These are phyloP conservation scores for Alectoris magna DNA, from an alignment of 2,797 vertebrate species.

Conservation along the genomic window DNA sequence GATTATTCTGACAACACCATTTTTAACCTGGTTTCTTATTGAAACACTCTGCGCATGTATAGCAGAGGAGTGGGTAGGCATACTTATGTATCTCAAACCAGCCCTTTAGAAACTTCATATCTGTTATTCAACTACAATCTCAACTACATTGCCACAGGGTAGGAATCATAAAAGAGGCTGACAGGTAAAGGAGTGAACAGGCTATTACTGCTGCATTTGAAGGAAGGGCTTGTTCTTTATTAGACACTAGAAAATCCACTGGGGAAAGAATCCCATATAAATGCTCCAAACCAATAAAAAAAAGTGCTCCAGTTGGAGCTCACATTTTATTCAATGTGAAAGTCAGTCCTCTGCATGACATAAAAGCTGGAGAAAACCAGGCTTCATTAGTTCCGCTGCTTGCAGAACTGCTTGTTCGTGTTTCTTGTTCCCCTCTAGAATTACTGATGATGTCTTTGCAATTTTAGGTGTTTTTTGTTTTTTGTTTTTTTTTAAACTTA, in stretches of 20 bases:
- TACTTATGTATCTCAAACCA: background rate
- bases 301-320: background rate
- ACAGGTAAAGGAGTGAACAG: background rate
- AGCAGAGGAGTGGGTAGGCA: background rate
- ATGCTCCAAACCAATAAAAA: background rate
- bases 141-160: background rate
- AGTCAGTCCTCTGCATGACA: constrained; percentile 23
- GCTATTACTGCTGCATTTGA: background rate
- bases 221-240: constrained; percentile 10
- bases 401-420: background rate
- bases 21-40: background rate
- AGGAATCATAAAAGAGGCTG: constrained; percentile 1
- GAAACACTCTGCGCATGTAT: background rate
- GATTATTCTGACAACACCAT: background rate
- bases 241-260: background rate
- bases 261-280: background rate
- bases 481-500: background rate
- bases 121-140: background rate
- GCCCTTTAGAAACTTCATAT: background rate
- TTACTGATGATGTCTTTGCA: constrained; percentile 24
- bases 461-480: background rate
- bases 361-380: constrained; percentile 51
- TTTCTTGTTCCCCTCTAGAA: constrained; percentile 24
- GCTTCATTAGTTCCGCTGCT: constrained; percentile 18
- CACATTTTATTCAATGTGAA: constrained; percentile 37